These are phyloP conservation scores for Halictus ligatus DNA, from an alignment of 2,888 invertebrate genomes.

Conservation along the genomic window DNA sequence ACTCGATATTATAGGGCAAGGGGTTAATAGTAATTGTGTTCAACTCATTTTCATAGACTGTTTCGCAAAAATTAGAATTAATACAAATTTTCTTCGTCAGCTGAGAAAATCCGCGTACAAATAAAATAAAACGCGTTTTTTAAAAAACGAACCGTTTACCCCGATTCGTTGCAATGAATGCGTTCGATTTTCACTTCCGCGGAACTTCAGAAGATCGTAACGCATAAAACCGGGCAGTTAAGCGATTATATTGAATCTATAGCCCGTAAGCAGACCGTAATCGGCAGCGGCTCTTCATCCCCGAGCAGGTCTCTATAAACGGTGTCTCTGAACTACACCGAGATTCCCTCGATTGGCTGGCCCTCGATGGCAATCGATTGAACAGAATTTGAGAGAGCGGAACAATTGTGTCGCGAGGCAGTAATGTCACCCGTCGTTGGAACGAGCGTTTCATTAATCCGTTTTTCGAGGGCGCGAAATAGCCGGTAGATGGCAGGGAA, in stretches of 20 bases:
- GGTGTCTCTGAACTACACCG: constrained; percentile 12
- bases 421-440: constrained; percentile 16
- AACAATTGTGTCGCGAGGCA: constrained; percentile 15
- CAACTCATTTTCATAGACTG: too few species aligned
- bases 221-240: not conserved
- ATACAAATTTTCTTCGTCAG: too few species aligned
- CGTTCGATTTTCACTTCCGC: not conserved
- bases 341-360: constrained; percentile 18
- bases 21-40: too few species aligned
- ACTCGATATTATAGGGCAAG: too few species aligned
- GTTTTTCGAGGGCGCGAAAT: not conserved
- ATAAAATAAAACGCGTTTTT: not conserved
- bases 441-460: constrained; percentile 48
- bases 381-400: constrained; percentile 21
- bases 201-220: not conserved
- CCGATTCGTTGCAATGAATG: not conserved
- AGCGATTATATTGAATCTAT: constrained; percentile 2
- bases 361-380: constrained; percentile 22
- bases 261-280: not conserved
- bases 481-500: not conserved
- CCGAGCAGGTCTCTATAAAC: constrained; percentile 8
- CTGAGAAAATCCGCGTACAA: too few species aligned
- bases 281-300: not conserved
- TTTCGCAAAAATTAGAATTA: too few species aligned
- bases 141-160: too few species aligned